Base-by-base conservation (phyloP, 2,113 vertebrate genomes). In the Mystacornis crossleyi region DNA sequence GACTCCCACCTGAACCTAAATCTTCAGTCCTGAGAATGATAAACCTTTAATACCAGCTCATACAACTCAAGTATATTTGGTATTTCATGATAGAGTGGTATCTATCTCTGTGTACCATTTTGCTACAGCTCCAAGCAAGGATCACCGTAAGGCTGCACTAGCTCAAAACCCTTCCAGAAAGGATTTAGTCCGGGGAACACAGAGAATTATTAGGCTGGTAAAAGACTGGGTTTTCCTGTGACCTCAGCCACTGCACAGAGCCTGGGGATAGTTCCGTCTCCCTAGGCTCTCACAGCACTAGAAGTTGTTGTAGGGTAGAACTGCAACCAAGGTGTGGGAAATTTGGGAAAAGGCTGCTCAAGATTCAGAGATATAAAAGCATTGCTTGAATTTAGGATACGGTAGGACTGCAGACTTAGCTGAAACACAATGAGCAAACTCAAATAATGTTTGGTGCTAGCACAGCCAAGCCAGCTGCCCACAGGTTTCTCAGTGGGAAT, bases 1-100 rank as follows among this genome's bases (percentile, higher is more conserved):
- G 67, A 48, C 40, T 94, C 43, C 51, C 43, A 73, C 45, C 47
- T 92, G 50, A 92, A 47, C 38, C 54, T 48, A 74, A 86, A 89
- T 90, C 47, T 67, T 94, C 60, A 67, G 6, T 69, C 57, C 51
- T 51, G 60, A 64, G 74, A 25, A 31, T 58, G 38, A 18, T 25
- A 73, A 80, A 70, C 55, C n/a, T 42, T 4, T 86, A 53, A 28
- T 40, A 34, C 10, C 16, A 15, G 20, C 51, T 80, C 40, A 23
- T 71, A 23, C 18, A 34, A 10, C 40, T 64, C 19, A 3, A 48
- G 17, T 53, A 1, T 55, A 19, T 89, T 89, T 80, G 26, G n/a
- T 81, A 1, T 94, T 72, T 91, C 53, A 8, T 14, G 48, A 18
- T 33, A 74, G 57, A 72, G 38, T 48, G 21, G 18, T 48, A 12